These are phyloP conservation scores for Chrosomus eos DNA, from an alignment of 2,797 vertebrate species.

Conservation along the genomic window DNA sequence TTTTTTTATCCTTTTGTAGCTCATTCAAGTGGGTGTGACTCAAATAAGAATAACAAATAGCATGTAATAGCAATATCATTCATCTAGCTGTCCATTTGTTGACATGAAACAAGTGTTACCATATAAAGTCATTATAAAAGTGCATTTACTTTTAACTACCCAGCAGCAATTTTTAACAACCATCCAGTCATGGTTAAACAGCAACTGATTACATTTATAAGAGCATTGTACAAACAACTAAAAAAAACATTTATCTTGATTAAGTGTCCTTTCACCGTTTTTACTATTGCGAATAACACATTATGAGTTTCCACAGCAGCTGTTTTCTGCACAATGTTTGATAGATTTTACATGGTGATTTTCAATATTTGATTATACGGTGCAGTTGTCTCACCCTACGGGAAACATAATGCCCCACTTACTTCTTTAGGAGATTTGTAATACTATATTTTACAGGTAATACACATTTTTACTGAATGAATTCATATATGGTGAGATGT, in stretches of 20 bases:
- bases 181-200: not conserved
- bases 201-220: constrained; percentile 16
- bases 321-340: constrained; percentile 27
- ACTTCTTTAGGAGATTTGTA: constrained; percentile 2
- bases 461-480: constrained; percentile 20
- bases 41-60: not conserved
- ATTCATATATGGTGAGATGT: not conserved
- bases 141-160: constrained; percentile 22
- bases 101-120: not conserved
- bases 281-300: constrained; percentile 4
- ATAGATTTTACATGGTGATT: not conserved
- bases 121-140: not conserved
- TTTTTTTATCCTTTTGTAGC: constrained; percentile 6
- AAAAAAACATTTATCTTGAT: not conserved
- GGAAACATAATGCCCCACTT: not conserved
- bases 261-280: constrained; percentile 37
- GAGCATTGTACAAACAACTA: constrained; percentile 1
- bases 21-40: not conserved
- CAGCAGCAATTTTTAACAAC: constrained; percentile 29
- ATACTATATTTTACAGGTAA: constrained; percentile 1
- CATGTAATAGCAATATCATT: constrained; percentile 26
- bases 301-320: constrained; percentile 6
- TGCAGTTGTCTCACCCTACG: not conserved
- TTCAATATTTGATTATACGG: constrained; percentile 13
- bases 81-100: not conserved